A percentile compares a stretch with the other conserved stretches of the same genome.
Conservation (phyloP, 2,113 vertebrate genomes). For the Larimichthys crocea region DNA sequence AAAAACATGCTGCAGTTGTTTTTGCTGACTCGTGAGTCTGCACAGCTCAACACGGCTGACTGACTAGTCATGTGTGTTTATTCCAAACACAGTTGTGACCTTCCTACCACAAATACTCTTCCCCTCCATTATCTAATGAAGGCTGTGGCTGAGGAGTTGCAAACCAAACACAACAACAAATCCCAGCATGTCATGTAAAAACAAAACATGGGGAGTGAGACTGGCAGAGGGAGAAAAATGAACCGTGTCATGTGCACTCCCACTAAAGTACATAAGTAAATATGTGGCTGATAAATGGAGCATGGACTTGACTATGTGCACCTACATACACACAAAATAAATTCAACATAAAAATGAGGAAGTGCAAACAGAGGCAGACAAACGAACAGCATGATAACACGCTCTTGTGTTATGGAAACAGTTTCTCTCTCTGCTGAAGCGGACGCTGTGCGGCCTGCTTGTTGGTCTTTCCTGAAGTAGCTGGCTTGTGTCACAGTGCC, state of each 20-base stretch:
- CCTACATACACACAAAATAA: constrained; percentile 36
- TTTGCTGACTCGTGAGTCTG: constrained; percentile 53
- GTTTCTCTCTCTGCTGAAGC: constrained; percentile 10
- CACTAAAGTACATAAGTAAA: constrained; percentile 34
- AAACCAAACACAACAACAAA: constrained; percentile 72
- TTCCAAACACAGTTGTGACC: constrained; percentile 70
- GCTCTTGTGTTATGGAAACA: constrained; percentile 32
- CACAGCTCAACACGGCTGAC: constrained; percentile 31
- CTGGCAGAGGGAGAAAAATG: constrained; percentile 25
- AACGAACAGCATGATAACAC: constrained; percentile 8
- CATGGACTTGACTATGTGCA: constrained; percentile 2
- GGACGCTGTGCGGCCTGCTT: not conserved
- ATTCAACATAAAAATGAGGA: constrained; percentile 35
- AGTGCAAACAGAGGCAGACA: constrained; percentile 35
- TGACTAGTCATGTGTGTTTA: constrained; percentile 57
- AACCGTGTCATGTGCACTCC: constrained; percentile 50
- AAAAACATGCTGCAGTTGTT: constrained; percentile 25
- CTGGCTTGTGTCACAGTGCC: not conserved
- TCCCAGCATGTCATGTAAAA: constrained; percentile 67
- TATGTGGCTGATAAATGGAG: constrained; percentile 40
- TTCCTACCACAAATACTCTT: constrained; percentile 62
- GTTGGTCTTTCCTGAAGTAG: constrained; percentile 21
- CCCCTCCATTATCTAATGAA: constrained; percentile 68
- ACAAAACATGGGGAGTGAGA: constrained; percentile 41
- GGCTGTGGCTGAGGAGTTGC: constrained; percentile 55